A percentile compares a stretch with the other conserved stretches of the same genome.
phyloP scores from a whole-genome alignment of 1,140 invertebrate genomes.

The Drosophila elegans region DNA sequence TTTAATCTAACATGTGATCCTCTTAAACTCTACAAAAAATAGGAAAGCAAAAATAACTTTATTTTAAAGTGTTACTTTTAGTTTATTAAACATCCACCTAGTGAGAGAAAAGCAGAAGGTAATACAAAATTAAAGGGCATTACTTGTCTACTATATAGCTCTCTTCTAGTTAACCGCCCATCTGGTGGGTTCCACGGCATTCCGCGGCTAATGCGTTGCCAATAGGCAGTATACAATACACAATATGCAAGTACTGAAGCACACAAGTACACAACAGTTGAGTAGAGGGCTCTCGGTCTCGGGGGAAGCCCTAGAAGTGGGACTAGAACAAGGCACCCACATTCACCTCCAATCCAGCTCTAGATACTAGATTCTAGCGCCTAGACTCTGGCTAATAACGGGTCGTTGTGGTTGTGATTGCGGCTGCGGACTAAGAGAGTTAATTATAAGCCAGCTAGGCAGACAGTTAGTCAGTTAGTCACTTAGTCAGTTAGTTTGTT shows the following conservation, averaged over 20 bases:
- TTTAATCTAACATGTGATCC: no score
- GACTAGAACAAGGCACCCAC: constrained; percentile 68
- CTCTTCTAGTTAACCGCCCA: background rate
- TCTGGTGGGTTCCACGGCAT: constrained; percentile 27
- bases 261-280: constrained; percentile 2
- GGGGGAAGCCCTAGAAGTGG: constrained; percentile 57
- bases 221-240: constrained; percentile 53
- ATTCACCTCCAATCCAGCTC: constrained; percentile 47
- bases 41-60: no score
- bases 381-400: constrained; percentile 59
- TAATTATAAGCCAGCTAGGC: constrained; percentile 73
- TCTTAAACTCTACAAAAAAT: no score
- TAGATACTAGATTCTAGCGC: constrained; percentile 16
- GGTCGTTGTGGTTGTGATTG: constrained; percentile 66
- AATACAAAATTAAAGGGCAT: background rate
- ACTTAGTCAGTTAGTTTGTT: constrained; percentile 42
- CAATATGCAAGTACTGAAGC: no score
- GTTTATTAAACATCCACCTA: no score
- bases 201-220: constrained; percentile 71
- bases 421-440: constrained; percentile 59
- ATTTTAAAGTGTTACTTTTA: no score
- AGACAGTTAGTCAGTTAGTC: constrained; percentile 42
- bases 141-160: background rate
- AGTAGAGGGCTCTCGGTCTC: constrained; percentile 4
- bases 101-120: background rate